phyloP scores from a whole-genome alignment of 2,113 vertebrate species.

The Lethenteron camtschaticum region DNA sequence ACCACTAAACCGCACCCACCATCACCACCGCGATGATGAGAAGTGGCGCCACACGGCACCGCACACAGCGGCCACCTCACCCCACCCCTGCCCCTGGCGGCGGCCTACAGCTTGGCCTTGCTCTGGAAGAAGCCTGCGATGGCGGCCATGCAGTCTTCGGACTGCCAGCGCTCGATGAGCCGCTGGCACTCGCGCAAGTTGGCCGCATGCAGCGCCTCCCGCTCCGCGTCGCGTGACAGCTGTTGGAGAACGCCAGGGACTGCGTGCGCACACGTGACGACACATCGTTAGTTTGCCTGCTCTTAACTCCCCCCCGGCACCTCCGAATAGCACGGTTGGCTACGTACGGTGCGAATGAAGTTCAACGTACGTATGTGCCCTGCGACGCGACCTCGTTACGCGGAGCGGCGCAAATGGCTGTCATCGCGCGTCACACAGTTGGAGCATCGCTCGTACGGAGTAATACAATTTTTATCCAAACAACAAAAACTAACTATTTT shows the following conservation, averaged over 20 bases:
- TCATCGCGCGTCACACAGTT: too few relatives aligned
- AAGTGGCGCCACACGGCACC: too few relatives aligned
- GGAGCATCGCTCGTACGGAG: too few relatives aligned
- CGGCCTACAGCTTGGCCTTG: slow-evolving; percentile 33
- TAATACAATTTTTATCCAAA: too few relatives aligned
- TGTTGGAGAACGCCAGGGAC: slow-evolving; percentile 48
- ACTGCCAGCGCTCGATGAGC: slow-evolving; percentile 36
- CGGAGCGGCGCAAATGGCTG: not conserved
- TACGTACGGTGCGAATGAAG: not conserved
- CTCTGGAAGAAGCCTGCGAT: slow-evolving; percentile 44
- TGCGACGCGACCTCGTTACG: not conserved
- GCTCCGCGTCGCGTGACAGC: slow-evolving; percentile 36
- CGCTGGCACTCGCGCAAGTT: slow-evolving; percentile 40
- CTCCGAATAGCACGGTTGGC: not conserved
- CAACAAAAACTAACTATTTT: too few relatives aligned
- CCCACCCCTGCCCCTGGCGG: too few relatives aligned
- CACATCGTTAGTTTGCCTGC: not conserved
- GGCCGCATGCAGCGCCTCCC: slow-evolving; percentile 32
- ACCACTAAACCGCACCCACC: too few relatives aligned
- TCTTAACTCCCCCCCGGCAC: not conserved
- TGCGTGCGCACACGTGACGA: slow-evolving; percentile 13
- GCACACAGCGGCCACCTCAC: too few relatives aligned
- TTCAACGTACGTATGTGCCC: not conserved
- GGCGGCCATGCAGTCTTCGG: slow-evolving; percentile 45
- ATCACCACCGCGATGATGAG: too few relatives aligned